phyloP scores from a whole-genome alignment of 2,797 vertebrate species.

The Oreortyx pictus region DNA sequence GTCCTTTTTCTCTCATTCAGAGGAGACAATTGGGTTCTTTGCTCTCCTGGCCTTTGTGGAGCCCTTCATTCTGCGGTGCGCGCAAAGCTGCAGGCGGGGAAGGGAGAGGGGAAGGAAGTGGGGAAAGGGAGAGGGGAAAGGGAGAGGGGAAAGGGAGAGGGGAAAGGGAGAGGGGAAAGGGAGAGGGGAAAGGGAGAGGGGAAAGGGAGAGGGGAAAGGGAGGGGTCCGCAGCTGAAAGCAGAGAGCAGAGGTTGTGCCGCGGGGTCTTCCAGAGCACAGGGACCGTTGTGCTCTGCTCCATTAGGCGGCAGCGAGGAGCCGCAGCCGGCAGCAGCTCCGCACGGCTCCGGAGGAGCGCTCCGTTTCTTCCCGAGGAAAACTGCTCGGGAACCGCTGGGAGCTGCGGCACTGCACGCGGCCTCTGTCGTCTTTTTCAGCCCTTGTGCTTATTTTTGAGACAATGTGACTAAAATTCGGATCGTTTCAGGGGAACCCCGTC shows the following conservation, averaged over 20 bases:
- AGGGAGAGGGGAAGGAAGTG: too few relatives aligned
- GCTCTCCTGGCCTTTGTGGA: background rate
- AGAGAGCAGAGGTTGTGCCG: rapidly evolving
- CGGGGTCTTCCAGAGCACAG: background rate
- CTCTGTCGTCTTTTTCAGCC: background rate
- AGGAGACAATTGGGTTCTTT: background rate
- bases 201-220: too few relatives aligned
- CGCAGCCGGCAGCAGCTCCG: too few relatives aligned
- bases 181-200: too few relatives aligned
- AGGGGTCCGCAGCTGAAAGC: rapidly evolving
- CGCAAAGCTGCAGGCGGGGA: background rate
- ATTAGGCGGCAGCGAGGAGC: slow-evolving; percentile 59
- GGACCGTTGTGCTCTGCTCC: background rate
- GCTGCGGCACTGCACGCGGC: too few relatives aligned
- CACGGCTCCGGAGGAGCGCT: background rate
- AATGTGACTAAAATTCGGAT: background rate
- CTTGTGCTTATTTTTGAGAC: background rate
- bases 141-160: too few relatives aligned
- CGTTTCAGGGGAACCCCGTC: background rate
- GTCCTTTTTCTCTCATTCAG: background rate
- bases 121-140: too few relatives aligned
- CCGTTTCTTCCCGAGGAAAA: too few relatives aligned
- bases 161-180: too few relatives aligned
- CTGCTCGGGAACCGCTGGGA: background rate
- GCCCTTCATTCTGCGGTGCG: rapidly evolving